Evolutionary conservation across 2,113 vertebrate species (phyloP).

Genomic region (Ptilonorhynchus violaceus): DNA sequence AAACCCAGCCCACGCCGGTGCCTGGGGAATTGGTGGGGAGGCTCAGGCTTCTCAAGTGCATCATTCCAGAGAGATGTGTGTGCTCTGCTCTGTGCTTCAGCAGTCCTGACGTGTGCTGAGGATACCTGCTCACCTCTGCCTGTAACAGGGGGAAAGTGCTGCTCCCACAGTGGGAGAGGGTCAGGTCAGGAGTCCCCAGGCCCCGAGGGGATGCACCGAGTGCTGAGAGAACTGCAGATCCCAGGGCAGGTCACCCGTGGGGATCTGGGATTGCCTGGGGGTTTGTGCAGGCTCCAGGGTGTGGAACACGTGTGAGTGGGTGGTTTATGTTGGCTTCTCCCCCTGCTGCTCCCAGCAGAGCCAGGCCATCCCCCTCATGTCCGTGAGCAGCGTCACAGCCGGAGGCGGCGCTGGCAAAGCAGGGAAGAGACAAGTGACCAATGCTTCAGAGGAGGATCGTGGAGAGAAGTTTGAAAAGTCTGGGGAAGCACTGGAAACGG

Average conservation of each 20-base stretch:
- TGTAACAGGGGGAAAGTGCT: neutral
- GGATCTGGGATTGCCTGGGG: neutral
- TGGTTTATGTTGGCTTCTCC: neutral
- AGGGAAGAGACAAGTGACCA: constrained; percentile 66
- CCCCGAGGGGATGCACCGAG: neutral
- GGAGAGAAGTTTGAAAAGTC: constrained; percentile 33
- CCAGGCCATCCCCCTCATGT: constrained; percentile 84
- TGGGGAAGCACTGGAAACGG: constrained; percentile 67
- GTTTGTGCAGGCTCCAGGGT: neutral
- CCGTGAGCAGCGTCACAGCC: constrained; percentile 76
- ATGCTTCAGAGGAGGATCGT: constrained; percentile 67
- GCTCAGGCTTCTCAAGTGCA: neutral
- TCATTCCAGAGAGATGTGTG: neutral
- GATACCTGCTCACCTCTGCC: neutral
- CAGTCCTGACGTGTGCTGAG: neutral
- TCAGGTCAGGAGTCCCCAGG: neutral
- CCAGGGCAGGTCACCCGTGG: neutral
- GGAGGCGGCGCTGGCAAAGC: constrained; percentile 59
- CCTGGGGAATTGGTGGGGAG: neutral
- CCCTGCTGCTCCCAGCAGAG: constrained; percentile 73
- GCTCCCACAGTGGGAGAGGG: neutral
- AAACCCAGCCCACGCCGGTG: neutral
- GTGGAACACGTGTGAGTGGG: accelerated
- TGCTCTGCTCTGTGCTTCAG: neutral
- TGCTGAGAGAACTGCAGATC: neutral